Percentiles rank a stretch among this genome's conserved stretches.
Conservation (phyloP, 2,797 vertebrate genomes). For the Halcyon leucocephala region DNA sequence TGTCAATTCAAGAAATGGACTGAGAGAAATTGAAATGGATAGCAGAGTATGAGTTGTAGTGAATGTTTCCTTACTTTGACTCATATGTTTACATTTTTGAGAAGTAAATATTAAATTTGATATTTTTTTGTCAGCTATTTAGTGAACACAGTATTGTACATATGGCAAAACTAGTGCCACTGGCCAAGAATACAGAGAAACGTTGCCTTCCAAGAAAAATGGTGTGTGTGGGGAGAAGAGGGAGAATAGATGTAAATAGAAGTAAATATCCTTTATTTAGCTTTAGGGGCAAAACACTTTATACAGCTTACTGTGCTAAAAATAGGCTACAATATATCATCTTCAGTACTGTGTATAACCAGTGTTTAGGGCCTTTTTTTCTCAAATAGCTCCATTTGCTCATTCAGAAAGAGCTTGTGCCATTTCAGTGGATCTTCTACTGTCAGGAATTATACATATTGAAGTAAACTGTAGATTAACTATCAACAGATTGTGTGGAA, state of each 20-base stretch:
- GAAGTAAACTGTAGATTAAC: constrained; percentile 2
- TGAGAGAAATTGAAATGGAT: constrained; percentile 1
- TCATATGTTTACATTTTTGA: constrained; percentile 30
- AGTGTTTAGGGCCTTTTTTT: background rate
- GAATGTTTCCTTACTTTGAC: constrained; percentile 30
- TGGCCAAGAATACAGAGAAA: constrained; percentile 31
- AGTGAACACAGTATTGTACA: constrained; percentile 5
- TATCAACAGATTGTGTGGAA: background rate
- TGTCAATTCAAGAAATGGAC: background rate
- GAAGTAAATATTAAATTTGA: constrained; percentile 25
- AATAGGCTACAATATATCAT: background rate
- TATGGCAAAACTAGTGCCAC: constrained; percentile 26
- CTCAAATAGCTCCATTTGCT: constrained; percentile 1
- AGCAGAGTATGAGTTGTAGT: background rate
- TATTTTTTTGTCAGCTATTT: constrained; percentile 14
- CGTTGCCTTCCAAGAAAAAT: background rate
- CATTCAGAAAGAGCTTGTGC: background rate
- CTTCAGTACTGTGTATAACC: background rate
- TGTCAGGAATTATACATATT: background rate
- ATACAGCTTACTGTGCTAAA: background rate
- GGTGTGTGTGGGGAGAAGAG: background rate
- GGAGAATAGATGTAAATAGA: background rate
- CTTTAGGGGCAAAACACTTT: background rate
- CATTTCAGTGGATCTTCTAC: background rate
- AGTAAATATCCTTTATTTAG: background rate